Conservation (phyloP, 2,113 vertebrate genomes). For the Zosterops pallidus region DNA sequence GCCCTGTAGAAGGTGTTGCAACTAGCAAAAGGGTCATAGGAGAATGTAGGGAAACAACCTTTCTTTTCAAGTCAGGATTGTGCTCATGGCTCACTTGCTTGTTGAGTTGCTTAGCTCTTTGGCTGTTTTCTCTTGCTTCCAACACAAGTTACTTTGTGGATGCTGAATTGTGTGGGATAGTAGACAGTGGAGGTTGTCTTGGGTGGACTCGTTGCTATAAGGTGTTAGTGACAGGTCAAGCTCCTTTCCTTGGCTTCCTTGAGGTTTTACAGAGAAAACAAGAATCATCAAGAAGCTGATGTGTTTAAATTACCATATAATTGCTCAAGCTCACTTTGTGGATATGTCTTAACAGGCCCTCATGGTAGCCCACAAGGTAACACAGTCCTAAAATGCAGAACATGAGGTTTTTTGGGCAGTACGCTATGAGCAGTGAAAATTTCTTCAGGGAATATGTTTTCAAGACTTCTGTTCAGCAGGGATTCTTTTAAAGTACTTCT, state of each 20-base stretch:
- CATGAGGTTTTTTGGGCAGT: background rate
- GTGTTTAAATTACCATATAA: background rate
- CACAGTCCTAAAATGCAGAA: background rate
- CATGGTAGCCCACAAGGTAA: background rate
- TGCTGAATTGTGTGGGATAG: background rate
- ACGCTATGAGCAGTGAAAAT: background rate
- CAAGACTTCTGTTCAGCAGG: background rate
- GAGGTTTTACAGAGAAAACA: background rate
- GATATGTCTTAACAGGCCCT: background rate
- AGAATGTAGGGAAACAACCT: background rate
- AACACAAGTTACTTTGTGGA: background rate
- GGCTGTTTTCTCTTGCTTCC: background rate
- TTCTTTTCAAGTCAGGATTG: background rate
- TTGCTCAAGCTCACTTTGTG: background rate
- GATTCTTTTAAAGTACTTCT: background rate
- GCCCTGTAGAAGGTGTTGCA: background rate
- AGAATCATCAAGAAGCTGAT: background rate
- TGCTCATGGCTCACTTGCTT: background rate
- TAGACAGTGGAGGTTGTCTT: background rate
- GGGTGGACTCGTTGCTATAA: background rate
- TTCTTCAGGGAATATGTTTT: background rate
- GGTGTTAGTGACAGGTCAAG: background rate
- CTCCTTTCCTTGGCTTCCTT: background rate
- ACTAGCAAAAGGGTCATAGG: background rate
- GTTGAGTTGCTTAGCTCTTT: background rate